Conservation (phyloP, 2,113 vertebrate species). For the Atherinomorus stipes region DNA sequence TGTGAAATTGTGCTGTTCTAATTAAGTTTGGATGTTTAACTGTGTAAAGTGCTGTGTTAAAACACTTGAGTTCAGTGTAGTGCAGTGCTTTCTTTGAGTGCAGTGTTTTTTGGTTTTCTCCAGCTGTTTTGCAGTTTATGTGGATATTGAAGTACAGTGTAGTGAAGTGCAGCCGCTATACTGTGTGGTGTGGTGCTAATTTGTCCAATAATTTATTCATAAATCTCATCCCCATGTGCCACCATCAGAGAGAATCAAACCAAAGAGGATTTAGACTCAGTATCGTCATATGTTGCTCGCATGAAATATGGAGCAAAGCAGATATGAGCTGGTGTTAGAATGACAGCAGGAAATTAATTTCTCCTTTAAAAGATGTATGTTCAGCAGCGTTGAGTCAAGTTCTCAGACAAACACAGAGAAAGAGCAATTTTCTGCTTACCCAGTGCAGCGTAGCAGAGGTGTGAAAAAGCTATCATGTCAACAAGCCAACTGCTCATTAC, state of each 20-base stretch:
- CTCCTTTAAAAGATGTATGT: constrained; percentile 15
- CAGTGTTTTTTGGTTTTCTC: constrained; percentile 53
- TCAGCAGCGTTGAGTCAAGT: constrained; percentile 36
- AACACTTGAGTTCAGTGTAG: constrained; percentile 57
- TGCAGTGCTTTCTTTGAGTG: constrained; percentile 58
- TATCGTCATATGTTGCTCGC: constrained; percentile 56
- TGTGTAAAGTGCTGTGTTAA: constrained; percentile 52
- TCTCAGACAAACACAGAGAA: constrained; percentile 35
- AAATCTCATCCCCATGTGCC: constrained; percentile 63
- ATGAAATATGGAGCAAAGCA: constrained; percentile 38
- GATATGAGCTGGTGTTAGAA: constrained; percentile 30
- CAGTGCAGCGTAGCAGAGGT: constrained; percentile 57
- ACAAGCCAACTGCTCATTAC: constrained; percentile 78
- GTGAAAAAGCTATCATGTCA: constrained; percentile 70
- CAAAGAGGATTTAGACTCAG: constrained; percentile 45
- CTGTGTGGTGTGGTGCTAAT: constrained; percentile 49
- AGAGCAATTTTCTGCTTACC: constrained; percentile 52
- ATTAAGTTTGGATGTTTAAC: constrained; percentile 59
- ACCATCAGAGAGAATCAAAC: constrained; percentile 54
- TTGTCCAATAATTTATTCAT: constrained; percentile 71
- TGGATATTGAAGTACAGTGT: constrained; percentile 48
- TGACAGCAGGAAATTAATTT: constrained; percentile 11
- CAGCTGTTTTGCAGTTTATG: constrained; percentile 57
- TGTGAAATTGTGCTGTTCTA: constrained; percentile 69
- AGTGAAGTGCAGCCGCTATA: constrained; percentile 54